Percentiles rank a stretch among this genome's conserved stretches.
Conservation (phyloP, 2,888 invertebrate genomes). For the Platycheirus albimanus region DNA sequence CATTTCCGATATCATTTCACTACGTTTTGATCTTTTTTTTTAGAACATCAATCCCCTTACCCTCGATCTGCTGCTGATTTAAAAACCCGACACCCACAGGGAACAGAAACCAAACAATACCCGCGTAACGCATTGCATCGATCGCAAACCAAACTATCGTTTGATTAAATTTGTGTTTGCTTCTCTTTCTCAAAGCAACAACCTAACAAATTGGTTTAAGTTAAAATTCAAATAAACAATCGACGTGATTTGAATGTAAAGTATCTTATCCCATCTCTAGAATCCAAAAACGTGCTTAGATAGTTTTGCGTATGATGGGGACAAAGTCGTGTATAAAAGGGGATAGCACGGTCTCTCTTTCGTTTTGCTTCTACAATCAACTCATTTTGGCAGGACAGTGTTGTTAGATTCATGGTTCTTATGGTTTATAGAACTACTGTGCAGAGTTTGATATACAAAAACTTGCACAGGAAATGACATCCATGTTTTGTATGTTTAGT, state of each 20-base stretch:
- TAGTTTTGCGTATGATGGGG: conserved; percentile 10
- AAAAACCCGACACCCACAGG: no score
- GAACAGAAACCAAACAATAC: conserved; percentile 39
- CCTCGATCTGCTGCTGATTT: conserved; percentile 30
- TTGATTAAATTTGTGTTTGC: background rate
- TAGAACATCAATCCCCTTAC: no score
- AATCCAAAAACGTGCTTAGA: conserved; percentile 18
- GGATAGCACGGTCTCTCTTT: no score
- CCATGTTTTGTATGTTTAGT: conserved; percentile 5
- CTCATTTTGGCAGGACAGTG: conserved; percentile 43
- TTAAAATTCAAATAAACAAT: conserved; percentile 69
- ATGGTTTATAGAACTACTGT: conserved; percentile 28
- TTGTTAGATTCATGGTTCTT: conserved; percentile 8
- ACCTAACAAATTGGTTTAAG: conserved; percentile 69
- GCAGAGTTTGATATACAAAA: background rate
- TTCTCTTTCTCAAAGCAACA: conserved; percentile 31
- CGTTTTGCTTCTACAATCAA: background rate
- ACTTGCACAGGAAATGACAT: conserved; percentile 56
- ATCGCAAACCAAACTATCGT: conserved; percentile 17
- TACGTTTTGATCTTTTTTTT: background rate
- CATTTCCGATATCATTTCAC: conserved; percentile 57
- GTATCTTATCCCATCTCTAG: conserved; percentile 38
- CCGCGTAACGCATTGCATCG: conserved; percentile 17
- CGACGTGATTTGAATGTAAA: conserved; percentile 63
- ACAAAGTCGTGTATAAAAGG: no score